These are phyloP conservation scores for Danio tinwini DNA, from an alignment of 2,797 vertebrate genomes.

Conservation along the genomic window DNA sequence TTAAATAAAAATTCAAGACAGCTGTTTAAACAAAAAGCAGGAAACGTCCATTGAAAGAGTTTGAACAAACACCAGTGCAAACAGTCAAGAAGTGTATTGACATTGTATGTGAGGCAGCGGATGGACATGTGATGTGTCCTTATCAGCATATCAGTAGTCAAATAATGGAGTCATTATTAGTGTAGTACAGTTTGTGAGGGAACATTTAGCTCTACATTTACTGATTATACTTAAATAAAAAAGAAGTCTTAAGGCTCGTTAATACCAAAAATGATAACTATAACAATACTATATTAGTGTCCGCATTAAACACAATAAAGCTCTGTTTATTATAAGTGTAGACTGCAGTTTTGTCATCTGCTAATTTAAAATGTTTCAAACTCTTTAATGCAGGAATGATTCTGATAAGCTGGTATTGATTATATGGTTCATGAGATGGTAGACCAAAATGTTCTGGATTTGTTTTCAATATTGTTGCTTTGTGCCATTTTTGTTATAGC, in stretches of 20 bases:
- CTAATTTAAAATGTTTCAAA: no score
- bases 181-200: not conserved
- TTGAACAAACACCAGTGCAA: not conserved
- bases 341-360: no score
- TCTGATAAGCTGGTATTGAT: no score
- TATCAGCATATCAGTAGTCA: not conserved
- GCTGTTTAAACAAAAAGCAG: constrained; percentile 5
- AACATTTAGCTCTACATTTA: not conserved
- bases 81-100: not conserved
- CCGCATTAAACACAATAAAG: no score
- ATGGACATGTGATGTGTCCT: not conserved
- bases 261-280: no score
- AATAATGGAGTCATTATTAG: not conserved
- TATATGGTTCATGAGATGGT: no score
- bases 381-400: no score
- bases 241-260: not conserved
- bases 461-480: no score
- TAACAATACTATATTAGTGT: no score
- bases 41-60: not conserved
- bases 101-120: constrained; percentile 7
- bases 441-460: no score
- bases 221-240: not conserved
- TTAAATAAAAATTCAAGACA: constrained; percentile 22
- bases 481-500: no score
- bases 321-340: no score